Percentiles rank a stretch among this genome's conserved stretches.
phyloP scores from a whole-genome alignment of 2,797 vertebrate species.

The Anisognathus igniventris region DNA sequence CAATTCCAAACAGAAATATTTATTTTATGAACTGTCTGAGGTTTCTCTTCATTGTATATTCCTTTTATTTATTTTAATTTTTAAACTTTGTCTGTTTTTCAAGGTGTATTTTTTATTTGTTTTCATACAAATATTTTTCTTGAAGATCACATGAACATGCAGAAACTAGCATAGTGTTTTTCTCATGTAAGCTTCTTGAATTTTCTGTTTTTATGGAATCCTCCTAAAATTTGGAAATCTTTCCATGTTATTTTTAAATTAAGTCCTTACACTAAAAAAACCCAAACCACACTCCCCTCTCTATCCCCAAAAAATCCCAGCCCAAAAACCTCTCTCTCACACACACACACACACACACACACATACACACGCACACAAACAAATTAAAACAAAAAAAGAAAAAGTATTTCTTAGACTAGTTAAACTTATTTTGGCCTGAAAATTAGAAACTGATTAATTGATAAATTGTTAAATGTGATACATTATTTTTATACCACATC shows the following conservation, averaged over 20 bases:
- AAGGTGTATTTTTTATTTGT: neutral
- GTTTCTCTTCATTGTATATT: neutral
- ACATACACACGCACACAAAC: neutral
- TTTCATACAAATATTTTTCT: neutral
- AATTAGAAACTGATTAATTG: neutral
- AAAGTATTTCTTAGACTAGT: neutral
- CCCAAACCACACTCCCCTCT: rapidly evolving
- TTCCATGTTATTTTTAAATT: neutral
- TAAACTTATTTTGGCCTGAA: neutral
- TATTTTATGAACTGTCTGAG: neutral
- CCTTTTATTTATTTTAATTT: neutral
- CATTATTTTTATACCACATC: neutral
- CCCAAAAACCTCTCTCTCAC: neutral
- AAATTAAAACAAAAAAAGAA: rapidly evolving
- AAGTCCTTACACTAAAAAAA: neutral
- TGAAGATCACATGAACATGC: neutral
- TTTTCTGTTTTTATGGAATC: neutral
- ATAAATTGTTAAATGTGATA: neutral
- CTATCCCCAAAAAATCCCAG: rapidly evolving
- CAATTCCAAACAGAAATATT: neutral
- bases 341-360: neutral
- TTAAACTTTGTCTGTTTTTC: neutral
- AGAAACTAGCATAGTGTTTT: neutral
- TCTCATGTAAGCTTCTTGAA: neutral
- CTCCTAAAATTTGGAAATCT: neutral